phyloP scores from a whole-genome alignment of 2,797 vertebrate species.

The Tiaroga cobitis region DNA sequence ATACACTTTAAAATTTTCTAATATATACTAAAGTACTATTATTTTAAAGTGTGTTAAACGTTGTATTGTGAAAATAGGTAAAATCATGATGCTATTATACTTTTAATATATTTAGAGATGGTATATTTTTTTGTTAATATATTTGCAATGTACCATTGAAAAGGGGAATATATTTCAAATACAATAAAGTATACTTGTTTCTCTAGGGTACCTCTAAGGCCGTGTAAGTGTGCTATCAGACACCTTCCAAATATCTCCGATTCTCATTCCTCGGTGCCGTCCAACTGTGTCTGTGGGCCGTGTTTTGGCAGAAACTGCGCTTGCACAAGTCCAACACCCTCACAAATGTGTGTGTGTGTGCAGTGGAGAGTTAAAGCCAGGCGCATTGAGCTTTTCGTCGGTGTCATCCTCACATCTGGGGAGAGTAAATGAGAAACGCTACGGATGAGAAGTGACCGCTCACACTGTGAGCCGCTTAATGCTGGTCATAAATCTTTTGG shows the following conservation, averaged over 20 bases:
- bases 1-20: too few relatives aligned
- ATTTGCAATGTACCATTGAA: too few relatives aligned
- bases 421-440: slow-evolving; percentile 33
- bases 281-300: slow-evolving; percentile 34
- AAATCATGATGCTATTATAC: too few relatives aligned
- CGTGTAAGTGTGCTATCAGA: slow-evolving; percentile 26
- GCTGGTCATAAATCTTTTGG: slow-evolving; percentile 53
- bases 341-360: slow-evolving; percentile 22
- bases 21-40: too few relatives aligned
- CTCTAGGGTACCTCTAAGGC: background rate
- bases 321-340: slow-evolving; percentile 23
- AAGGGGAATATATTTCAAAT: too few relatives aligned
- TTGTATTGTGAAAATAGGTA: too few relatives aligned
- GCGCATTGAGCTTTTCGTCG: background rate
- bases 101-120: too few relatives aligned
- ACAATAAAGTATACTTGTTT: too few relatives aligned
- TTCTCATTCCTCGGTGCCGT: slow-evolving; percentile 27
- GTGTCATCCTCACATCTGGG: slow-evolving; percentile 35
- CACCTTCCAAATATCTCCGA: slow-evolving; percentile 17
- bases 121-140: too few relatives aligned
- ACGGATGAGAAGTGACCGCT: slow-evolving; percentile 42
- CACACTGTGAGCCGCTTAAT: slow-evolving; percentile 41
- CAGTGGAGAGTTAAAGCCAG: slow-evolving; percentile 7
- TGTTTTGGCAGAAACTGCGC: slow-evolving; percentile 15
- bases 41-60: too few relatives aligned